Base-by-base conservation (phyloP, 2,888 invertebrate species). In the Megaustenia siamemsis region DNA sequence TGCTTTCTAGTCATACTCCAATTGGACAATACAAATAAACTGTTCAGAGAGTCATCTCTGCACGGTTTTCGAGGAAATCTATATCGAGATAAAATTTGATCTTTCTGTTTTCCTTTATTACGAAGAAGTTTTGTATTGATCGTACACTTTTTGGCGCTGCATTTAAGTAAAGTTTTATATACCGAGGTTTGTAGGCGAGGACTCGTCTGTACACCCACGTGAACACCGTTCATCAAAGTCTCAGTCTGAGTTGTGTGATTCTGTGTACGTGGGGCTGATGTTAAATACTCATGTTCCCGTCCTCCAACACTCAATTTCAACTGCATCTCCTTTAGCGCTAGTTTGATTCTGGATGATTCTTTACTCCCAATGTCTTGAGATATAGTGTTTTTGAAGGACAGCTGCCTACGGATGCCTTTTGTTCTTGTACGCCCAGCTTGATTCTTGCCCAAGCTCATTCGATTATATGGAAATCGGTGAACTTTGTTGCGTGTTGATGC, bases 131-230 rank as follows among this genome's bases (percentile, higher is more conserved):
- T 56, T 10, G 56, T 24, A 28, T 35, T 40, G 3, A 28, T 12
- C 21, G 15, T 10, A 40, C n/a, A n/a, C 21, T n/a, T 60, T 24
- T 28, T 60, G 12, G 2, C 15, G 18, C 35, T 77, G 15, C 1
- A 43, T 2, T 43, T 10, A 15, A 2, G 43, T 1, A 28, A n/a
- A 3, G 53, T 4, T 21, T 35, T 53, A 2, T 24, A 35, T 2
- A 38, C 2, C 6, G 24, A 4, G 4, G 43, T 28, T 0, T n/a
- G 35, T 28, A 78, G 28, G 15, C 49, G 24, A 8, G 83, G 83
- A 21, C 78, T 83, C 32, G 83, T 83, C 43, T 83, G 83, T 6
- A 83, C 69, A 56, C 40, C 78, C 24, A 83, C 83, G 60, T 69
- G 40, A 10, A 38, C 43, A n/a, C 43, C 69, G 28, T 21, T 35